Evolutionary conservation across 2,113 vertebrate species (phyloP).

Genomic region (Eurypyga helias): DNA sequence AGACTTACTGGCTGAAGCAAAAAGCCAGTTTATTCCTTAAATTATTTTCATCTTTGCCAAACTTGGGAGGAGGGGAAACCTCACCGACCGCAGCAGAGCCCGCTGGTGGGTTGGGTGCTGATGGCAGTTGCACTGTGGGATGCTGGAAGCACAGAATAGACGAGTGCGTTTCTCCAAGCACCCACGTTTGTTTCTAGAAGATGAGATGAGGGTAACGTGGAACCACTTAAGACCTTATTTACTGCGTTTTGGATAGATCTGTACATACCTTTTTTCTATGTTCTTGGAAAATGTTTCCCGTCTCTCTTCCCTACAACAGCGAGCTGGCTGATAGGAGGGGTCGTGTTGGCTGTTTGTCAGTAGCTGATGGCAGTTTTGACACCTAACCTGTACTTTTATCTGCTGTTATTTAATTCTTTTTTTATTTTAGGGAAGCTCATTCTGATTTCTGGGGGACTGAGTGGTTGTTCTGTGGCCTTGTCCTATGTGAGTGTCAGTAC

Average conservation of each 20-base stretch:
- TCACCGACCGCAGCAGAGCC: background rate
- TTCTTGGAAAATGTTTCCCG: background rate
- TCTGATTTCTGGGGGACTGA: background rate
- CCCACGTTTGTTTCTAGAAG: background rate
- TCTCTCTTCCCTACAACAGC: background rate
- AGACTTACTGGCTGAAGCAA: background rate
- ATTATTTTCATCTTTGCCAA: slow-evolving; percentile 31
- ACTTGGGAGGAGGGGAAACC: background rate
- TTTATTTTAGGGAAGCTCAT: background rate
- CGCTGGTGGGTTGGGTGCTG: background rate
- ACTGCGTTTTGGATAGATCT: background rate
- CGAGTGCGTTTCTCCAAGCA: background rate
- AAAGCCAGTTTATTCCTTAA: background rate
- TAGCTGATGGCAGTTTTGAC: background rate
- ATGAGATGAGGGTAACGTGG: background rate
- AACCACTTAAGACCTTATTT: background rate
- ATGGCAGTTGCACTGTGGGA: background rate
- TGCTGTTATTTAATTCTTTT: background rate
- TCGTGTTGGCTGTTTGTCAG: background rate
- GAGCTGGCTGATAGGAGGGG: background rate
- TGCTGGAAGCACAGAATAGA: background rate
- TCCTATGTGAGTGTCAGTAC: background rate
- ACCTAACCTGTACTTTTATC: background rate
- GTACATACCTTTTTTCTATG: slow-evolving; percentile 22
- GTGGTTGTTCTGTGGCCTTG: slow-evolving; percentile 44